These are phyloP conservation scores for Lasius platythorax DNA, from an alignment of 2,888 invertebrate species.

Conservation along the genomic window DNA sequence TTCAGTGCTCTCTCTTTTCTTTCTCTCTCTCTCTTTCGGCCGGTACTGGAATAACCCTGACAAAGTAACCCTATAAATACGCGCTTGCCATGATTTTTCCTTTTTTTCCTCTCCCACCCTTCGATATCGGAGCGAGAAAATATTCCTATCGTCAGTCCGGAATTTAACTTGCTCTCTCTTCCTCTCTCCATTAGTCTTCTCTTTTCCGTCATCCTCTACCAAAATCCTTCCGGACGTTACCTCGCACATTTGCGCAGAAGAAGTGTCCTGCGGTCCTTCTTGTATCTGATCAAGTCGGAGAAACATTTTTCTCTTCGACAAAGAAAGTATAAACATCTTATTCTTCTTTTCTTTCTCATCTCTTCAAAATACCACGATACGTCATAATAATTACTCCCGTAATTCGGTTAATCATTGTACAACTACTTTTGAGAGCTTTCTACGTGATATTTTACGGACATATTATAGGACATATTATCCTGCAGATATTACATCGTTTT, in stretches of 20 bases:
- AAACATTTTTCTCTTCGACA: slow-evolving; percentile 59
- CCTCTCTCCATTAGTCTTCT: slow-evolving; percentile 39
- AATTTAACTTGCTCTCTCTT: slow-evolving; percentile 48
- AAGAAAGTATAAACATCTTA: slow-evolving; percentile 54
- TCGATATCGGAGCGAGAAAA: slow-evolving; percentile 66
- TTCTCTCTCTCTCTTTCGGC: slow-evolving; percentile 24
- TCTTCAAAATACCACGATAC: slow-evolving; percentile 59
- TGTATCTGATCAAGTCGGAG: slow-evolving; percentile 75
- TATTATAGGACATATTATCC: neutral
- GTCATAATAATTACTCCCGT: slow-evolving; percentile 61
- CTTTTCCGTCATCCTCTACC: slow-evolving; percentile 34
- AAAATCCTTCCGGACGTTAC: slow-evolving; percentile 65
- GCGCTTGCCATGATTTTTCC: slow-evolving; percentile 39
- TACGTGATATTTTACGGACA: neutral
- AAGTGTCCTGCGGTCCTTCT: slow-evolving; percentile 66
- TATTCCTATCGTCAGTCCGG: slow-evolving; percentile 72
- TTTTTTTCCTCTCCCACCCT: slow-evolving; percentile 43
- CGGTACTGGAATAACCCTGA: slow-evolving; percentile 58
- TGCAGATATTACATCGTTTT: slow-evolving; percentile 3
- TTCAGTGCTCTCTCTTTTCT: slow-evolving; percentile 40
- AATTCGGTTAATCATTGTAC: slow-evolving; percentile 46
- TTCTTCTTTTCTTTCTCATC: slow-evolving; percentile 39
- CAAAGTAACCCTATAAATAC: slow-evolving; percentile 63
- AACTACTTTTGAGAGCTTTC: slow-evolving; percentile 20
- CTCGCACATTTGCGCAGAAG: slow-evolving; percentile 72